Base-by-base conservation (phyloP, 2,888 invertebrate genomes). In the Lordiphosa andalusiaca region DNA sequence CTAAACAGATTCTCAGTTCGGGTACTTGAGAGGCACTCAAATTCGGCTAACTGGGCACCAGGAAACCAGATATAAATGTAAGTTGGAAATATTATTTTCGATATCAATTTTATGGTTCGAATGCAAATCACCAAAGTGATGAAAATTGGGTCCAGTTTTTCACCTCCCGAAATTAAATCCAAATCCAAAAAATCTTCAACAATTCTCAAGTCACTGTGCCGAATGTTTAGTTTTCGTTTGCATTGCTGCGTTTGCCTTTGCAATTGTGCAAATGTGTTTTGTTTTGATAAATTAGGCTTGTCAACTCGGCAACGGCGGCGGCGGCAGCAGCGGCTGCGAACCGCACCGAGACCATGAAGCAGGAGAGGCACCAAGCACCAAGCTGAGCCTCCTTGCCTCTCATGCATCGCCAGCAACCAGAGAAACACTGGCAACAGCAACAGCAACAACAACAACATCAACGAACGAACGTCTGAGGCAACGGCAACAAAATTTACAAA, bases 241-340 rank as follows among this genome's bases (percentile, higher is more conserved):
- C 73, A 58, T 67, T 83, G 63, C 65, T 78, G 72, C 80, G 64
- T 80, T 80, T 71, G 81, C 77, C 82, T 76, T 80, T 77, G 84
- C 80, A 85, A 85, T 81, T 85, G 85, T 81, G 84, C 77, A 81
- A 81, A 81, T 85, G 80, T 85, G 85, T 85, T 81, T 82, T 82
- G 80, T 85, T 86, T 84, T 86, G 84, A 86, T 86, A 86, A 87
- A 87, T 87, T 85, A 86, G 87, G 87, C 87, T 85, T 87, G 87
- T 84, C 87, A 87, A 86, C 86, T 86, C 67, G 70, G 73, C 67
- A 71, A 76, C 64, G 60, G 76, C 48, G 37, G 53, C 49, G 46
- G 48, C 51, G 41, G 42, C 21, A 36, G 64, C 55, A 58, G 54
- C 16, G 52, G 54, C 76, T 71, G 58, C 57, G 80, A 73, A 76